A percentile compares a stretch with the other conserved stretches of the same genome.
These are phyloP conservation scores for Parthenolecanium corni DNA, from an alignment of 2,888 invertebrate genomes.

Conservation along the genomic window DNA sequence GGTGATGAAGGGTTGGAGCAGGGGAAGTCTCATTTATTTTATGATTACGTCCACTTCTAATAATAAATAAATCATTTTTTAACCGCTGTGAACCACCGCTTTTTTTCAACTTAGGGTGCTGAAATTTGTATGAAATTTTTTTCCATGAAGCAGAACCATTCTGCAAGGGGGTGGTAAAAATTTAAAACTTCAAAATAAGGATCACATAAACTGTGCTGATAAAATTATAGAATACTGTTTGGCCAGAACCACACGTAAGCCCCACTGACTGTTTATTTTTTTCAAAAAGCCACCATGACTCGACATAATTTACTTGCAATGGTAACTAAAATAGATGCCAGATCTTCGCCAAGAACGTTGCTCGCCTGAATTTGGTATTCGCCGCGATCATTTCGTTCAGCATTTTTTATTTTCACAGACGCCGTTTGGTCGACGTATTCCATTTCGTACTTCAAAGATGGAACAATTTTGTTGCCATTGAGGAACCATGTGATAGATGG, in stretches of 20 bases:
- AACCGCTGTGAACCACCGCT: too few species aligned
- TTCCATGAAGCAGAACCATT: too few species aligned
- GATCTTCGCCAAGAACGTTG: slow-evolving; percentile 71
- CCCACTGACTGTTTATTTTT: background rate
- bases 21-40: too few species aligned
- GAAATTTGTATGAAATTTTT: too few species aligned
- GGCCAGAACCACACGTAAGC: background rate
- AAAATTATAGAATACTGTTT: too few species aligned
- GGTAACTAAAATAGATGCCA: slow-evolving; percentile 68
- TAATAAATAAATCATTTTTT: too few species aligned
- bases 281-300: background rate
- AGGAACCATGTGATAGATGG: slow-evolving; percentile 76
- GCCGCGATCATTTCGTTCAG: slow-evolving; percentile 69
- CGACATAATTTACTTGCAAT: slow-evolving; percentile 50
- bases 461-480: slow-evolving; percentile 53
- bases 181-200: too few species aligned
- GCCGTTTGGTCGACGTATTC: slow-evolving; percentile 57
- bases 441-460: slow-evolving; percentile 52
- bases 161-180: too few species aligned
- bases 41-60: too few species aligned
- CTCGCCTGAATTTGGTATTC: slow-evolving; percentile 72
- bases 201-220: too few species aligned
- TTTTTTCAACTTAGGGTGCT: too few species aligned
- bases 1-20: too few species aligned
- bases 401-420: slow-evolving; percentile 61